phyloP scores from a whole-genome alignment of 2,797 vertebrate species.

The Rachycentron canadum region DNA sequence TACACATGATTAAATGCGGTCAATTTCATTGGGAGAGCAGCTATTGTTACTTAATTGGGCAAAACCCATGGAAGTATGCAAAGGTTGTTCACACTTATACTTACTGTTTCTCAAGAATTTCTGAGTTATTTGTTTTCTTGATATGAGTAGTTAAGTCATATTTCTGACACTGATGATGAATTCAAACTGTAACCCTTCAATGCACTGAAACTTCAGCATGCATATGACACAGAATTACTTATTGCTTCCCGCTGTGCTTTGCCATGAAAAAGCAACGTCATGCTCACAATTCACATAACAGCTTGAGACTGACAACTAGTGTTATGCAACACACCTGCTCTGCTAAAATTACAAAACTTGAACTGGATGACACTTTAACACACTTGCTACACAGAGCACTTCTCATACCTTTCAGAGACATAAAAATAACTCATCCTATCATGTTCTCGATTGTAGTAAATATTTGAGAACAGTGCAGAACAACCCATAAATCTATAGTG shows the following conservation, averaged over 20 bases:
- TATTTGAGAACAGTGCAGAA: conserved; percentile 4
- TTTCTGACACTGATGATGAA: not conserved
- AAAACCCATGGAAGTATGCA: not conserved
- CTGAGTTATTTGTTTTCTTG: not conserved
- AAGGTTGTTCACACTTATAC: not conserved
- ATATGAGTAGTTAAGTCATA: not conserved
- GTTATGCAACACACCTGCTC: conserved; percentile 8
- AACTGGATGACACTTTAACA: conserved; percentile 6
- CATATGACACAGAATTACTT: not conserved
- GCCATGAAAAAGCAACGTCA: not conserved
- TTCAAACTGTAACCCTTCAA: not conserved
- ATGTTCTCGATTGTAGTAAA: conserved; percentile 13
- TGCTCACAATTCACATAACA: not conserved
- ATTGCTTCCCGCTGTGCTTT: not conserved
- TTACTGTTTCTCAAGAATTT: conserved; percentile 1
- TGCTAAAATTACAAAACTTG: not conserved
- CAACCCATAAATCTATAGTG: conserved; percentile 11
- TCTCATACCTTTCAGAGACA: conserved; percentile 5
- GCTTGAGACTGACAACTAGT: not conserved
- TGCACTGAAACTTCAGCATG: not conserved
- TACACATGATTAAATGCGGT: not conserved
- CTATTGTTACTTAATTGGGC: not conserved
- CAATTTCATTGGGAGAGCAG: conserved; percentile 16
- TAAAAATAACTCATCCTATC: not conserved
- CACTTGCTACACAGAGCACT: not conserved